Base-by-base conservation (phyloP, 2,888 invertebrate species). In the Nephrotoma guestfalica region DNA sequence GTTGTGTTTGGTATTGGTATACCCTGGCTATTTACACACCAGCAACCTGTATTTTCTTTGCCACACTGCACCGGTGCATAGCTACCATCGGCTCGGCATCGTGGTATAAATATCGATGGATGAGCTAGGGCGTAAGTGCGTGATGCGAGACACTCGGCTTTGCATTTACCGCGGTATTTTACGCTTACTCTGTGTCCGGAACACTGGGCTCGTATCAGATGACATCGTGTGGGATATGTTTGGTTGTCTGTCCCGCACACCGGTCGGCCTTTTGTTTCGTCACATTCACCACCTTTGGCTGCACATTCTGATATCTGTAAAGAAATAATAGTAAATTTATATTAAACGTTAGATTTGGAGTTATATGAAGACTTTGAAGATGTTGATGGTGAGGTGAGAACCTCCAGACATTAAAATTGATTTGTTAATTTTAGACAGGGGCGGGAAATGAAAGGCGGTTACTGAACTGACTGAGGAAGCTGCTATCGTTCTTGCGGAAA, bases 21-120 rank as follows among this genome's bases (percentile, higher is more conserved):
- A 71, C 98, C 98, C 88, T 95, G 94, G 13, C 95, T 94, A 0
- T 96, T 96, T 87, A 97, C 97, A 91, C 98, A 98, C 97, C 97
- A 98, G 92, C 98, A 98, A 90, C 94, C 94, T 1, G 96, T 95
- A 87, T 94, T 94, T 6, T 93, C 92, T 45, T 42, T 15, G 89
- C 96, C 94, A 90, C 98, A 98, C 92, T 98, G 98, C 87, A 97
- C 95, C 9, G 96, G 94, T 0, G 96, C 95, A 91, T 96, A 98
- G 2, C 94, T 94, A 15, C 98, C 98, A 90, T 97, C 97, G 3
- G 93, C 92, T 86, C 96, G 94, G 90, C 98, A 98, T 85, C 94
- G 93, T 3, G 97, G 97, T 87, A 95, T 94, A 90, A 96, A 95
- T 92, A 92, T 89, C 85, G 90, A 89, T 45, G 92, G 90, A 88